Conservation (phyloP, 2,113 vertebrate genomes). For the Tetraodon nigroviridis region DNA sequence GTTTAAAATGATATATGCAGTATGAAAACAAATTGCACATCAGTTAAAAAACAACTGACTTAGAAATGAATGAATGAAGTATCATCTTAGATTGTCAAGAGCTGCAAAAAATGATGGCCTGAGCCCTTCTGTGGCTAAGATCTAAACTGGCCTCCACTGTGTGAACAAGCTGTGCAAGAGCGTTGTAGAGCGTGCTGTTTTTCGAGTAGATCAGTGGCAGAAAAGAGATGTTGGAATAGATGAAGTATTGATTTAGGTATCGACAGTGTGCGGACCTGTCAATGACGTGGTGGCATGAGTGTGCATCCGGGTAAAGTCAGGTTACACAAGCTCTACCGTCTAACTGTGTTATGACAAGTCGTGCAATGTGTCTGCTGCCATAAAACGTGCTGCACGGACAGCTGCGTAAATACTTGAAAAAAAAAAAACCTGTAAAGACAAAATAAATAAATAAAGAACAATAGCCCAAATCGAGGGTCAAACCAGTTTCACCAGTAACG, state of each 20-base stretch:
- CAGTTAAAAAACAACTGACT: too few relatives aligned
- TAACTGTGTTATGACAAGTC: conserved; percentile 4
- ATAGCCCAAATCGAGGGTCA: too few relatives aligned
- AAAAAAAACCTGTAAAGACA: not conserved
- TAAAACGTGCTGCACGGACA: not conserved
- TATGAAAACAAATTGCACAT: too few relatives aligned
- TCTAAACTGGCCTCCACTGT: conserved; percentile 15
- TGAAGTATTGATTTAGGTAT: conserved; percentile 59
- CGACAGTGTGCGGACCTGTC: conserved; percentile 55
- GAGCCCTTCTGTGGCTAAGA: conserved; percentile 23
- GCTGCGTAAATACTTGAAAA: not conserved
- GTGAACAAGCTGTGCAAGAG: conserved; percentile 10
- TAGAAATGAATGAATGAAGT: too few relatives aligned
- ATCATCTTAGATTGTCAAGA: too few relatives aligned
- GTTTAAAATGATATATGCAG: too few relatives aligned
- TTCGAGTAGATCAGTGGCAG: conserved; percentile 34
- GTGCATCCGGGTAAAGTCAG: conserved; percentile 17
- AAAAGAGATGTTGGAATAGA: conserved; percentile 38
- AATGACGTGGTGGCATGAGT: conserved; percentile 39
- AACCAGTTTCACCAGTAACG: too few relatives aligned
- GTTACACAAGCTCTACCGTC: conserved; percentile 19
- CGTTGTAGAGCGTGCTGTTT: conserved; percentile 17
- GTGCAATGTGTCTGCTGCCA: not conserved
- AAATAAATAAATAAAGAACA: not conserved
- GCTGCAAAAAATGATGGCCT: too few relatives aligned